phyloP scores from a whole-genome alignment of 2,888 invertebrate genomes.

The Rhagophthalmus giganteus region DNA sequence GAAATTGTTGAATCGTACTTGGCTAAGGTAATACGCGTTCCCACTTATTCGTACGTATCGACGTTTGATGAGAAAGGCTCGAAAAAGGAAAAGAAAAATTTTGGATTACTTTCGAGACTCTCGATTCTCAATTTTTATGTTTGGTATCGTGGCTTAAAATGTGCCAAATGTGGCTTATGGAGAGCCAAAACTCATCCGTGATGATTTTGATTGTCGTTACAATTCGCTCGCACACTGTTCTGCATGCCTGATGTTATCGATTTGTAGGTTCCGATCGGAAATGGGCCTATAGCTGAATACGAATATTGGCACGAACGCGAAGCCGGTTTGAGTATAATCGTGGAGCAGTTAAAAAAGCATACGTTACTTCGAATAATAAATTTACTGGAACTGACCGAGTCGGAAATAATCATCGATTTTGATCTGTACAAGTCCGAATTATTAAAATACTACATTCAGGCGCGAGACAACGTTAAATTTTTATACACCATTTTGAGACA shows the following conservation, averaged over 20 bases:
- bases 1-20: slow-evolving; percentile 60
- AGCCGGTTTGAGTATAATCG: slow-evolving; percentile 73
- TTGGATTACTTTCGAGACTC: too few relatives aligned
- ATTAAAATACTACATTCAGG: slow-evolving; percentile 68
- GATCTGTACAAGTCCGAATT: slow-evolving; percentile 64
- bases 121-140: too few relatives aligned
- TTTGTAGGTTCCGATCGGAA: slow-evolving; percentile 66
- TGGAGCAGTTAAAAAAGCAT: slow-evolving; percentile 80
- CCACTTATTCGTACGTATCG: neutral
- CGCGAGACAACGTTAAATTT: slow-evolving; percentile 79
- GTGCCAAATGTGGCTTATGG: too few relatives aligned
- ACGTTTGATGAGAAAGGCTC: too few relatives aligned
- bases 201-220: too few relatives aligned
- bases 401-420: slow-evolving; percentile 63
- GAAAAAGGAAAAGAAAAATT: too few relatives aligned
- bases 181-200: too few relatives aligned
- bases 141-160: too few relatives aligned
- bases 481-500: slow-evolving; percentile 73
- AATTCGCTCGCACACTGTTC: too few relatives aligned
- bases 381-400: slow-evolving; percentile 61
- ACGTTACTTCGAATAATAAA: slow-evolving; percentile 65
- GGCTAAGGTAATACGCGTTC: slow-evolving; percentile 54
- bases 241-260: too few relatives aligned
- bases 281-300: slow-evolving; percentile 83
- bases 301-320: slow-evolving; percentile 85